These are phyloP conservation scores for Tenthredo livida DNA, from an alignment of 2,888 invertebrate species.

Conservation along the genomic window DNA sequence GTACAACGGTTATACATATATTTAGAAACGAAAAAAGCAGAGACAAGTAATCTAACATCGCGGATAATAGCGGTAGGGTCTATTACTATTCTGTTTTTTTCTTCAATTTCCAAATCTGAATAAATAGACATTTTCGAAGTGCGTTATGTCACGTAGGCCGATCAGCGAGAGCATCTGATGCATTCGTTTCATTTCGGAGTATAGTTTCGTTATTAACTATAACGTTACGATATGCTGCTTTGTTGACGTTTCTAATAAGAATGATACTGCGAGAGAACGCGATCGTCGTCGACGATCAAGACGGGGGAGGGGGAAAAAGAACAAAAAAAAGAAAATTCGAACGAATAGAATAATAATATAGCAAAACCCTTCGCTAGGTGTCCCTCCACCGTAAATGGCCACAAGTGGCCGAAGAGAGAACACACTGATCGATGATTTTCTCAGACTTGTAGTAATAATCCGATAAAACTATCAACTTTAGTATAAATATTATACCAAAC, in stretches of 20 bases:
- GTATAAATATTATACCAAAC: not conserved
- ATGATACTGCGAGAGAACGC: not conserved
- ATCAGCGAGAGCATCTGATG: not conserved
- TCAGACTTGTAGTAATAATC: conserved; percentile 48
- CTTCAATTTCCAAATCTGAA: not conserved
- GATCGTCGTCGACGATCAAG: not conserved
- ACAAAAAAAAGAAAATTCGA: not conserved
- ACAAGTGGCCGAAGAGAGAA: conserved; percentile 74
- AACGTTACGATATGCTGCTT: not conserved
- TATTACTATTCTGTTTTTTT: not conserved
- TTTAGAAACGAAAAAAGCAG: not conserved
- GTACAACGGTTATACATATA: not conserved
- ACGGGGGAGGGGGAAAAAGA: too few species aligned
- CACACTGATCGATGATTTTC: conserved; percentile 71
- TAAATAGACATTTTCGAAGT: conserved; percentile 29
- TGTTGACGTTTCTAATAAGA: not conserved
- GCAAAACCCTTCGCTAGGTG: conserved; percentile 61
- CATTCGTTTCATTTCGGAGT: not conserved
- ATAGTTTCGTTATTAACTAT: not conserved
- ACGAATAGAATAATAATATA: conserved; percentile 48
- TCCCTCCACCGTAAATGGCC: conserved; percentile 72
- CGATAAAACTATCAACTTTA: not conserved
- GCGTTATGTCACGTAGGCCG: conserved; percentile 47
- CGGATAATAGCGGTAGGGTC: not conserved
- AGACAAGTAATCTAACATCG: not conserved